Evolutionary conservation across 2,113 vertebrate genomes (phyloP).

Genomic region (Corythoichthys intestinalis): DNA sequence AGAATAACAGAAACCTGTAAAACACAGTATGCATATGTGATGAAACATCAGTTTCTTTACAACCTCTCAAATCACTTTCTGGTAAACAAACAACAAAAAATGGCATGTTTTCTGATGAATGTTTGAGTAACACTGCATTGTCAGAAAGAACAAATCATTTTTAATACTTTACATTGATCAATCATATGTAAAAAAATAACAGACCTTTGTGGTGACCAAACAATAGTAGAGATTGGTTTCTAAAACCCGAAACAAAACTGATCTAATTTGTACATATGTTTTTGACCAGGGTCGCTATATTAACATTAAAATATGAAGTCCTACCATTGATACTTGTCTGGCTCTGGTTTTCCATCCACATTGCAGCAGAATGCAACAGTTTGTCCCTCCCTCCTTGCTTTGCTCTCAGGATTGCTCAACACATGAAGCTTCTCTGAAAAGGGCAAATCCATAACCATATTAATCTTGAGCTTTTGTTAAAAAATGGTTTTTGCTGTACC

Average conservation of each 20-base stretch:
- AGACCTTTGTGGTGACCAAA: no score
- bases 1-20: not conserved
- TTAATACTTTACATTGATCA: no score
- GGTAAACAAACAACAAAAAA: no score
- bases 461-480: not conserved
- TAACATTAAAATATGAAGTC: slow-evolving; percentile 14
- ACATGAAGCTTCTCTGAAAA: slow-evolving; percentile 84
- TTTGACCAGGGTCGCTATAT: not conserved
- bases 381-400: slow-evolving; percentile 82
- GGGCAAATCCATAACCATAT: not conserved
- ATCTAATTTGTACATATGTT: not conserved
- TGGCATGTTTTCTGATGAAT: no score
- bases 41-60: not conserved
- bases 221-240: no score
- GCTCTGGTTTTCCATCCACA: slow-evolving; percentile 77
- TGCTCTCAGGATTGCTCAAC: slow-evolving; percentile 79
- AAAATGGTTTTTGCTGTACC: slow-evolving; percentile 66
- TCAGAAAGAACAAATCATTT: no score
- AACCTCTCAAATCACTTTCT: no score
- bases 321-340: slow-evolving; percentile 87
- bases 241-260: no score
- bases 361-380: slow-evolving; percentile 86
- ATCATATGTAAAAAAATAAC: no score
- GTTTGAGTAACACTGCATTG: no score
- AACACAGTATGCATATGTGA: not conserved